These are phyloP conservation scores for Strix aluco DNA, from an alignment of 2,113 vertebrate genomes.

Conservation along the genomic window DNA sequence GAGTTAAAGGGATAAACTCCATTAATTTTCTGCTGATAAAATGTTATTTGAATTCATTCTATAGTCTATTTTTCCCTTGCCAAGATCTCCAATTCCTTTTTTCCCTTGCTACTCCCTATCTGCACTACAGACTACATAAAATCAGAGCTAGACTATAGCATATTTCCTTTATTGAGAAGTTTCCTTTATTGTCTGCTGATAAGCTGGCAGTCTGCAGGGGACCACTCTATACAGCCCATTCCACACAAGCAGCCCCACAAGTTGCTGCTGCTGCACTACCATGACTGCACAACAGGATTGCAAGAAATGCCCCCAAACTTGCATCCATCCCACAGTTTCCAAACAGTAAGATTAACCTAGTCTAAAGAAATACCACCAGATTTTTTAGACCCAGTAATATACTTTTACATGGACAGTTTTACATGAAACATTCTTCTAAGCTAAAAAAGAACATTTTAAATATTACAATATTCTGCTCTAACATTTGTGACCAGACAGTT, in stretches of 20 bases:
- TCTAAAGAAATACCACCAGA: background rate
- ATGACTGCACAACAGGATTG: background rate
- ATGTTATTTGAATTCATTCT: conserved; percentile 62
- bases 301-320: background rate
- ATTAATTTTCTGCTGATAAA: conserved; percentile 69
- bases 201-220: background rate
- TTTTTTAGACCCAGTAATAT: background rate
- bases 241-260: background rate
- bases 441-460: background rate
- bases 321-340: background rate
- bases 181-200: conserved; percentile 25
- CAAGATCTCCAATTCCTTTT: conserved; percentile 32
- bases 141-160: background rate
- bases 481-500: conserved; percentile 45
- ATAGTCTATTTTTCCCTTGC: conserved; percentile 54
- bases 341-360: background rate
- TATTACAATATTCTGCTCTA: background rate
- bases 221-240: background rate
- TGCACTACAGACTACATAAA: background rate
- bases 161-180: conserved; percentile 47
- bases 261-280: background rate
- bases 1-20: conserved; percentile 45
- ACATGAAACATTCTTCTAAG: background rate
- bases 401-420: background rate
- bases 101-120: conserved; percentile 18